Conservation (phyloP, 2,113 vertebrate species). For the Leucoraja erinaceus region DNA sequence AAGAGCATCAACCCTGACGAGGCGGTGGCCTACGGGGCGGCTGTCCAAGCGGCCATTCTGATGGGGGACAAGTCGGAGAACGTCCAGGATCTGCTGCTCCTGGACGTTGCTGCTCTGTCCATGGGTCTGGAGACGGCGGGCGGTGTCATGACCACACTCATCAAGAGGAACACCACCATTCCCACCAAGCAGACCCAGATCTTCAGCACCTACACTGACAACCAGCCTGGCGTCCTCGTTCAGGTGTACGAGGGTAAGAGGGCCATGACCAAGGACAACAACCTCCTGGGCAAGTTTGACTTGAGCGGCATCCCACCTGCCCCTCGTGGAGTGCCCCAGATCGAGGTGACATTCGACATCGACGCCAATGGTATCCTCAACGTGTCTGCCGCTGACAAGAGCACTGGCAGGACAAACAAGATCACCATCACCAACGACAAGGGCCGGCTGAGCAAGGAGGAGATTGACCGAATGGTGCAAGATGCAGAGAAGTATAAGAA, state of each 20-base stretch:
- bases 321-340: conserved; percentile 68
- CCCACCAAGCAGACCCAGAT: conserved; percentile 76
- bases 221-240: conserved; percentile 67
- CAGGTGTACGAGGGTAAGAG: conserved; percentile 69
- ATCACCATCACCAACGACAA: conserved; percentile 43
- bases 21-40: conserved; percentile 68
- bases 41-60: conserved; percentile 70
- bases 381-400: conserved; percentile 67
- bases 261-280: conserved; percentile 74
- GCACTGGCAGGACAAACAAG: conserved; percentile 52
- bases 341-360: conserved; percentile 47
- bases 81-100: conserved; percentile 66
- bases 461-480: conserved; percentile 42
- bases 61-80: conserved; percentile 73
- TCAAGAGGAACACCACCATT: conserved; percentile 73
- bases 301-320: conserved; percentile 66
- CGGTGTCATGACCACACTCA: conserved; percentile 70
- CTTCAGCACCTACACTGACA: conserved; percentile 73
- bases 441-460: conserved; percentile 42
- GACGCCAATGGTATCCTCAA: conserved; percentile 54
- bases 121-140: conserved; percentile 70
- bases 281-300: conserved; percentile 72
- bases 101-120: conserved; percentile 69
- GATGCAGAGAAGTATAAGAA: conserved; percentile 40
- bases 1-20: conserved; percentile 76